Base-by-base conservation (phyloP, 2,888 invertebrate species). In the Drosophila subsilvestris region DNA sequence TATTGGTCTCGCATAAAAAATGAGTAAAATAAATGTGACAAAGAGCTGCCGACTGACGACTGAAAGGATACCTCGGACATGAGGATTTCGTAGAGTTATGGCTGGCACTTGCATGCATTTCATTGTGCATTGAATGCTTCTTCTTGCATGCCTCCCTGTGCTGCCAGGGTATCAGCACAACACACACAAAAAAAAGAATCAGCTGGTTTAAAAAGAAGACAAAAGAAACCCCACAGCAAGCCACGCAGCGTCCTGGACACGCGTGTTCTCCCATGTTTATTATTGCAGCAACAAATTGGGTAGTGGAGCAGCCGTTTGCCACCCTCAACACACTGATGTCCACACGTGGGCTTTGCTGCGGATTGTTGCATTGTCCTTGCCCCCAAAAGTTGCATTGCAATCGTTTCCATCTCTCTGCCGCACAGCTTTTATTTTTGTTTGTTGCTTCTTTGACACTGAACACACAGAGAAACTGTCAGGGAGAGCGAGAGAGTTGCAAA, bases 221-320 rank as follows among this genome's bases (percentile, higher is more conserved):
- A 22, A 20, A 7, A 49, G 2, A 29, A 27, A 45, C 27, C 17
- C 20, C 2, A 1, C 25, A 6, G 25, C 5, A 25, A 1, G 25
- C 25, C 25, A 25, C 5, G 25, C 17, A 18, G 18, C 17, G 27
- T 27, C 14, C 37, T 37, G 61, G 60, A 71, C 70, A 70, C 72
- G 70, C 70, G 61, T 70, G 56, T 62, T 60, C 71, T 62, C 48
- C 51, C 70, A 71, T 70, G 70, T 70, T 70, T 70, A 70, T 70
- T 70, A 70, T 70, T 67, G 44, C 68, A 57, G 51, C 50, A 51
- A 42, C 57, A 53, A 66, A 66, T 66, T 17, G 42, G 50, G 32
- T n/a, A 32, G 32, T 12, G 32, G 32, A 12, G 9, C 7, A 25
- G 25, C 22, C 14, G 37, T 0, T 9, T 20, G n/a, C 12, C 5